These are phyloP conservation scores for Camelus dromedarius DNA, from an alignment of 2,113 vertebrate genomes.

Conservation along the genomic window DNA sequence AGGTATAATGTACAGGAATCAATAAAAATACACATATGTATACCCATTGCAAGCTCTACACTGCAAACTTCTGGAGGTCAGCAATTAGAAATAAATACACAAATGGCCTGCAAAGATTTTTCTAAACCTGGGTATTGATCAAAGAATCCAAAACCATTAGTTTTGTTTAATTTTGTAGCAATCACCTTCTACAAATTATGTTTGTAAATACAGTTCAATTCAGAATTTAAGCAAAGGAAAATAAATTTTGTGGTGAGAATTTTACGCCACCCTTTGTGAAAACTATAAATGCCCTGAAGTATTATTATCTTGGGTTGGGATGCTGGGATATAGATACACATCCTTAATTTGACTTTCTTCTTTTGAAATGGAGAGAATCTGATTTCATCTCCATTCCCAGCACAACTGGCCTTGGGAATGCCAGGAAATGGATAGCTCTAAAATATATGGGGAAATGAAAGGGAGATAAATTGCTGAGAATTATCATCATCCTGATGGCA, in stretches of 20 bases:
- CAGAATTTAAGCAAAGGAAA: conserved; percentile 51
- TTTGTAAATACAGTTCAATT: conserved; percentile 24
- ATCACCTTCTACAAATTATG: neutral
- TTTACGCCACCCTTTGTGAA: conserved; percentile 28
- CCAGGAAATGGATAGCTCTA: neutral
- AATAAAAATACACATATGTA: neutral
- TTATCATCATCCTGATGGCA: conserved; percentile 40
- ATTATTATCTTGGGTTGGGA: neutral
- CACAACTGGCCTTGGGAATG: neutral
- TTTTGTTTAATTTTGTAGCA: neutral
- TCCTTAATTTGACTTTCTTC: conserved; percentile 17
- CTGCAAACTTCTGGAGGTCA: neutral
- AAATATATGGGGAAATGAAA: neutral
- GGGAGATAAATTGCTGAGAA: conserved; percentile 32
- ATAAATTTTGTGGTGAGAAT: neutral
- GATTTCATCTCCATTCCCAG: neutral
- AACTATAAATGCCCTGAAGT: neutral
- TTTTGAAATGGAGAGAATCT: neutral
- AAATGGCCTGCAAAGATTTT: neutral
- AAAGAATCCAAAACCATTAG: conserved; percentile 1
- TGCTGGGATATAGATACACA: neutral
- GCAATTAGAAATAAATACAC: conserved; percentile 9
- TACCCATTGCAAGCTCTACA: neutral
- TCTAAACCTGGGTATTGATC: neutral
- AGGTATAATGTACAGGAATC: neutral